Base-by-base conservation (phyloP, 2,113 vertebrate genomes). In the Muscicapa adusta region DNA sequence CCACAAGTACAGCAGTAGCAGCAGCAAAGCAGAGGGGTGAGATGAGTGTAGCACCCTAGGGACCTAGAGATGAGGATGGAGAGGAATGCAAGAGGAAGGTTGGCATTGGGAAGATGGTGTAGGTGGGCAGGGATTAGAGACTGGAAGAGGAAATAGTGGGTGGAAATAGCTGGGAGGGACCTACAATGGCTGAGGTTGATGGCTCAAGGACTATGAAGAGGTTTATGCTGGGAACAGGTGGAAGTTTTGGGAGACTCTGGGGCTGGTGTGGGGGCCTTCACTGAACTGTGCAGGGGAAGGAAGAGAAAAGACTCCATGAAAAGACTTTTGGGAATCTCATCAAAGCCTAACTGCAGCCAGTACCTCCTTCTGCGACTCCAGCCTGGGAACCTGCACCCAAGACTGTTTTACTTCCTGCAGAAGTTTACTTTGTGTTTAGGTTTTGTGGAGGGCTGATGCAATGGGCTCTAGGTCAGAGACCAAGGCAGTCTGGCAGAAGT, bases 121-220 rank as follows among this genome's bases (percentile, higher is more conserved):
- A 79, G 18, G 4, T 75, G 31, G 9, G 11, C 33, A 70, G 20
- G 29, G n/a, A 91, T 66, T 57, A 74, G 36, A 22, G 67, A 58
- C 9, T 50, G 34, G 38, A 26, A 79, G 18, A 40, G 18, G 56
- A 79, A 79, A 50, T 0, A 88, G 18, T 33, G 20, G 57, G 23
- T 10, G 60, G 66, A 88, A 93, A 48, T 13, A 63, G 8, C 15
- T 50, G 25, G 10, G 14, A 89, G 12, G 19, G 25, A 42, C 36
- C 18, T 56, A 34, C 12, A 72, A 4, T 0, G 0, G 31, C 56
- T 67, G 43, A 45, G 6, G 19, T 3, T 38, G 26, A 31, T 1
- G 34, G 8, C 34, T 79, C 40, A 60, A 53, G 10, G 25, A 53
- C 20, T 33, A 26, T 4, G 5, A 50, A n/a, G 3, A 51, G 5